These are phyloP conservation scores for Macrosteles quadrilineatus DNA, from an alignment of 1,140 invertebrate genomes.

Conservation along the genomic window DNA sequence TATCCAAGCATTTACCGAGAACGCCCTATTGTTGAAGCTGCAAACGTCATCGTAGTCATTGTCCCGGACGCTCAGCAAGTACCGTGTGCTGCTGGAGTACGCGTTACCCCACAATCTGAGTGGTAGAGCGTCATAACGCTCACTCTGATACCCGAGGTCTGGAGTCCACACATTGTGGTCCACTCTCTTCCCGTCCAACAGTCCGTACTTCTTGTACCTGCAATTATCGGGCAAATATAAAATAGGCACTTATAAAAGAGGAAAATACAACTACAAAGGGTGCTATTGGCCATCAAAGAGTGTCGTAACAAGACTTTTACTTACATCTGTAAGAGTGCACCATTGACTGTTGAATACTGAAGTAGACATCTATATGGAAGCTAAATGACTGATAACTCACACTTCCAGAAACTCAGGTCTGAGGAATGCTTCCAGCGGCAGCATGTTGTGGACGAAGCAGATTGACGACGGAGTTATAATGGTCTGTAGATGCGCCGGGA, in stretches of 20 bases:
- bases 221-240: no score
- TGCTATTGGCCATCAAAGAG: no score
- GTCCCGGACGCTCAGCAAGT: not conserved
- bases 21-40: not conserved
- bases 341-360: no score
- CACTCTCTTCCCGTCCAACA: not conserved
- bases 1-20: not conserved
- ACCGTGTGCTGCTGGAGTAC: not conserved
- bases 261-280: no score
- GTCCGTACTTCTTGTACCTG: not conserved
- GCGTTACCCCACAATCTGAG: slow-evolving; percentile 13
- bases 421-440: slow-evolving; percentile 34
- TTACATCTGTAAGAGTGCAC: no score
- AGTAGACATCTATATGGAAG: no score
- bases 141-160: slow-evolving; percentile 21
- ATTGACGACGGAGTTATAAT: slow-evolving; percentile 32
- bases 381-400: no score
- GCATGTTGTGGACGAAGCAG: slow-evolving; percentile 40
- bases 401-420: slow-evolving; percentile 11
- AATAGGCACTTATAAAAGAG: no score
- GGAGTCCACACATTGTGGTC: not conserved
- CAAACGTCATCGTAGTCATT: slow-evolving; percentile 1
- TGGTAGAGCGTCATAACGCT: not conserved
- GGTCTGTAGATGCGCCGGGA: slow-evolving; percentile 36
- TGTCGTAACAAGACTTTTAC: no score